Base-by-base conservation (phyloP, 2,888 invertebrate genomes). In the Beris morrisii region DNA sequence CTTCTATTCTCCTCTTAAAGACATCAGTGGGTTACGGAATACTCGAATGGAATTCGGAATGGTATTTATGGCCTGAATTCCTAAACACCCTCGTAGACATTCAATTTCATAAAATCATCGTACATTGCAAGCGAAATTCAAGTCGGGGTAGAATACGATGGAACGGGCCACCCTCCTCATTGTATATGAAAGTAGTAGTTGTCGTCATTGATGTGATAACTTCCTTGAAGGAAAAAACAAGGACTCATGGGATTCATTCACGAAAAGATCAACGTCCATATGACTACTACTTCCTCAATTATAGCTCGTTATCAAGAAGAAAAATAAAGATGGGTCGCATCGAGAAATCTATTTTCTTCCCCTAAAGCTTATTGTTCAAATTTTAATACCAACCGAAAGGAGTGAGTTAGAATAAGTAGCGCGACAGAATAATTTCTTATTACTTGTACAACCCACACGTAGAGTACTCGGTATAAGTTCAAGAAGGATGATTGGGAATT, bases 1-100 rank as follows among this genome's bases (percentile, higher is more conserved):
- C n/a, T 4, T 38, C 31, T 12, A 58, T 15, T 32, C 38, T 38
- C 53, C 48, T 28, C 28, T 64, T 45, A 28, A 44, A 28, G 15
- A 43, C 44, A 31, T 22, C 31, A 30, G 56, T 32, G 31, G 50
- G 31, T 32, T 50, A 13, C 31, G 54, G 31, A 64, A 61, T 52
- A 65, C 52, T 58, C 48, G 22, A 13, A 59, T 46, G 68, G 69
- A 70, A 70, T 70, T 68, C 58, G 58, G 53, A 57, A 68, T 68
- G 68, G 69, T 32, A 70, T 70, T 70, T 70, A 58, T 70, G 69
- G 68, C 67, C 69, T 70, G 65, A 68, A 70, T 70, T 68, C 68
- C 64, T 3, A 22, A 64, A 53, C 45, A 58, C 43, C 67, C 58
- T 64, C 44, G 64, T 54, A 53, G 64, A 61, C 61, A 38, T 52